Evolutionary conservation across 2,113 vertebrate genomes (phyloP), one percentile per base, ranked within the genome.

Genomic region (Syngnathus floridae): DNA sequence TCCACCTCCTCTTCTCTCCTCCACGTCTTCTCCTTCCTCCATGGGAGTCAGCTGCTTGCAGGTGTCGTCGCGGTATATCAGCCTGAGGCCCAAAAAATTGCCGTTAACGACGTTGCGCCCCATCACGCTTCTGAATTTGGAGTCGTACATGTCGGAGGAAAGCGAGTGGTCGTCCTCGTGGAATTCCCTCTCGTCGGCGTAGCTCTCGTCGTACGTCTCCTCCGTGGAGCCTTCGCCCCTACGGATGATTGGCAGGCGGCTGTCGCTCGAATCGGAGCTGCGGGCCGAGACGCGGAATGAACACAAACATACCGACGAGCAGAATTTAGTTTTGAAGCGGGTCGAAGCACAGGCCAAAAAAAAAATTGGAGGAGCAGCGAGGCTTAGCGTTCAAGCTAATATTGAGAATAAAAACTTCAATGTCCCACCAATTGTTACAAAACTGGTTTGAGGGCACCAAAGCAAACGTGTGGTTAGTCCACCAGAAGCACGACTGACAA

Each of bases 261-360:
- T 96, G 86, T 97, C 95, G 77, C 90, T 93, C 66, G 95, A 96
- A 83, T 92, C 92, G 81, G 93, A 95, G 87, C 95, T 98, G 70
- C 43, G 64, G 64, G 73, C 26, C 26, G 2, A 71, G n/a, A 63
- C 21, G 52, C n/a, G 59, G 51, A 68, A 73, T 82, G 60, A 80
- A 82, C 72, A 71, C 52, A 69, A 48, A 65, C 64, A 4, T 7
- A 43, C 59, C 36, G 65, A 72, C 65, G 5, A 72, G 14, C 35
- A 4, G 12, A 1, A 37, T 41, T 38, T 8, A 17, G 1, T 36
- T 40, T 19, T n/a, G 31, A 56, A 56, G 54, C 51, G 13, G 48
- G 19, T 4, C 5, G 3, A 51, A 51, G 48, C 22, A 5, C 22
- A 16, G 52, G 22, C 12, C 12, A 12, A 14, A 11, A 55, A 55